These are phyloP conservation scores for Mustelus asterias DNA, from an alignment of 2,113 vertebrate species.

Conservation along the genomic window DNA sequence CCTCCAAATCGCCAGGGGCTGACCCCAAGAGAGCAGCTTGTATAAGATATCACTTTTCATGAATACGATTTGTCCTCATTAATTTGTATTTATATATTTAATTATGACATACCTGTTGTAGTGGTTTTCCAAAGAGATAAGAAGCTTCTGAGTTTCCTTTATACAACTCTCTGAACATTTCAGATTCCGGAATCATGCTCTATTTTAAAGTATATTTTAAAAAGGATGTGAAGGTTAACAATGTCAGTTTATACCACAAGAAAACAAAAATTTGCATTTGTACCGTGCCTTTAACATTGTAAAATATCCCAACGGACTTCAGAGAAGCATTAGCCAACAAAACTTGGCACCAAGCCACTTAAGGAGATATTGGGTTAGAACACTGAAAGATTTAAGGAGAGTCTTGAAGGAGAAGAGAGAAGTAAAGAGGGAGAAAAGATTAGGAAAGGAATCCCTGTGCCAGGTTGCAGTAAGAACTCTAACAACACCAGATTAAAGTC, in stretches of 20 bases:
- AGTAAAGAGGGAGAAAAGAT: neutral
- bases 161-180: slow-evolving; percentile 49
- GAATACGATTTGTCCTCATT: neutral
- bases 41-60: neutral
- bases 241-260: neutral
- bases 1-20: neutral
- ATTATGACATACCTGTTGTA: slow-evolving; percentile 54
- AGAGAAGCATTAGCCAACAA: neutral
- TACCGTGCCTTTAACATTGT: neutral
- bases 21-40: neutral
- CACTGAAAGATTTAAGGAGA: neutral
- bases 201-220: slow-evolving; percentile 43
- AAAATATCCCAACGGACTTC: neutral
- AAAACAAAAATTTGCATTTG: neutral
- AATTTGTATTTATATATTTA: neutral
- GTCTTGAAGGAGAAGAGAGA: neutral
- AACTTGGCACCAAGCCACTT: neutral
- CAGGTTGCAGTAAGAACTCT: no score
- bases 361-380: neutral
- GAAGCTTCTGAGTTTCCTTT: slow-evolving; percentile 48
- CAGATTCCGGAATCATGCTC: slow-evolving; percentile 60
- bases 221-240: slow-evolving; percentile 40
- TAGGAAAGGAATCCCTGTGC: neutral
- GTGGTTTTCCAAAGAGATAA: slow-evolving; percentile 41
- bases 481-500: no score